A percentile compares a stretch with the other conserved stretches of the same genome.
Conservation (phyloP, 2,797 vertebrate genomes). For the Cuculus canorus region DNA sequence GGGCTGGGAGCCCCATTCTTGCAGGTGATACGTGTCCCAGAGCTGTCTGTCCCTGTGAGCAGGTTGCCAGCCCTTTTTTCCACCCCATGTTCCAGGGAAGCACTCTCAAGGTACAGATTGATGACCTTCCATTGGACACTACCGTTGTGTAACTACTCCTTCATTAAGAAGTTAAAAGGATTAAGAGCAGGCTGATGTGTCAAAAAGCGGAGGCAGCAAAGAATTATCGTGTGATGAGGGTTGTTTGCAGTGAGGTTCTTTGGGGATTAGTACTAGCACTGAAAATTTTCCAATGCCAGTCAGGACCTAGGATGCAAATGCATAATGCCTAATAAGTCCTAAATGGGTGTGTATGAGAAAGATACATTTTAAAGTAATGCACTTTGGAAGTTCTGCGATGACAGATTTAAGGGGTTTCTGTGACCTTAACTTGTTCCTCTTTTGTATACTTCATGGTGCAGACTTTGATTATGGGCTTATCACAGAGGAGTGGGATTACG, state of each 20-base stretch:
- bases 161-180: slow-evolving; percentile 34
- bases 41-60: rapidly evolving
- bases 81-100: not conserved
- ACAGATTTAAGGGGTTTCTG: not conserved
- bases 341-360: not conserved
- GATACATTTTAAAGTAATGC: not conserved
- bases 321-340: not conserved
- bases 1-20: not conserved
- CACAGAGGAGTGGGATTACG: not conserved
- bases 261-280: not conserved
- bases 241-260: not conserved
- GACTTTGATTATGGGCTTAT: not conserved
- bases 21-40: not conserved
- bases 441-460: not conserved
- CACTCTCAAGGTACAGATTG: rapidly evolving
- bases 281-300: not conserved
- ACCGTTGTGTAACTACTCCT: not conserved
- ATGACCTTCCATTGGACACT: not conserved
- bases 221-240: not conserved
- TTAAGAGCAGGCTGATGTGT: slow-evolving; percentile 3
- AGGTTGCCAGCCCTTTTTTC: not conserved
- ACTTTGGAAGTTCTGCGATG: not conserved
- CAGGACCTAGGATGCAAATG: not conserved
- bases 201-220: not conserved
- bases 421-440: not conserved